These are phyloP conservation scores for Murina feae DNA, from an alignment of 2,113 vertebrate genomes.

Conservation along the genomic window DNA sequence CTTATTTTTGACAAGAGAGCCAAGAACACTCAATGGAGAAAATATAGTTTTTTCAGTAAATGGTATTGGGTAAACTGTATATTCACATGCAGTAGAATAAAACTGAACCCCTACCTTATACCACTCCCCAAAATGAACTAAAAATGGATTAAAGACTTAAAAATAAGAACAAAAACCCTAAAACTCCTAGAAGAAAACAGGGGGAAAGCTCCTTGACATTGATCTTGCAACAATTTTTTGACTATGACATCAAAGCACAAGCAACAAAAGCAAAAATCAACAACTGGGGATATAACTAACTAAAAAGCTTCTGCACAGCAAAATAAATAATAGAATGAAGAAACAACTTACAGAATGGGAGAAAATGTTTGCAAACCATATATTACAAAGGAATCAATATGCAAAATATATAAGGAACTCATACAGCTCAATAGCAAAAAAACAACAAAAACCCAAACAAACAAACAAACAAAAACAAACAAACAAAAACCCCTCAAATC, in stretches of 20 bases:
- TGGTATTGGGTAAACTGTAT: not conserved
- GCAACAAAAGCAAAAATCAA: not conserved
- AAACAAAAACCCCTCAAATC: not conserved
- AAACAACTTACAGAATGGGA: not conserved
- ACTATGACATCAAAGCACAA: not conserved
- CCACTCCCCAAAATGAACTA: not conserved
- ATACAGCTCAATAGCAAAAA: not conserved
- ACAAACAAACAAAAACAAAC: too few species aligned
- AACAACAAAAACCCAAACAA: too few species aligned
- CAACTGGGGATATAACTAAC: not conserved
- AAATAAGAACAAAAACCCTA: not conserved
- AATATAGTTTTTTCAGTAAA: slow-evolving; percentile 22
- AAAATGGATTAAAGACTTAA: not conserved
- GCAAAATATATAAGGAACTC: not conserved
- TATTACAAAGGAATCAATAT: not conserved
- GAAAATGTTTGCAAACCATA: not conserved
- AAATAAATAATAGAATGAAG: not conserved
- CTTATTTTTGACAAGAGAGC: not conserved
- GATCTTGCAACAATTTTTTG: not conserved
- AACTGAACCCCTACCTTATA: not conserved
- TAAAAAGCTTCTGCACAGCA: not conserved
- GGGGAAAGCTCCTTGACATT: not conserved
- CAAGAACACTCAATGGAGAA: not conserved
- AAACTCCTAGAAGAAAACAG: not conserved
- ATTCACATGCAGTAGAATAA: not conserved